Evolutionary conservation across 2,797 vertebrate species (phyloP).

Genomic region (Mycteria americana): DNA sequence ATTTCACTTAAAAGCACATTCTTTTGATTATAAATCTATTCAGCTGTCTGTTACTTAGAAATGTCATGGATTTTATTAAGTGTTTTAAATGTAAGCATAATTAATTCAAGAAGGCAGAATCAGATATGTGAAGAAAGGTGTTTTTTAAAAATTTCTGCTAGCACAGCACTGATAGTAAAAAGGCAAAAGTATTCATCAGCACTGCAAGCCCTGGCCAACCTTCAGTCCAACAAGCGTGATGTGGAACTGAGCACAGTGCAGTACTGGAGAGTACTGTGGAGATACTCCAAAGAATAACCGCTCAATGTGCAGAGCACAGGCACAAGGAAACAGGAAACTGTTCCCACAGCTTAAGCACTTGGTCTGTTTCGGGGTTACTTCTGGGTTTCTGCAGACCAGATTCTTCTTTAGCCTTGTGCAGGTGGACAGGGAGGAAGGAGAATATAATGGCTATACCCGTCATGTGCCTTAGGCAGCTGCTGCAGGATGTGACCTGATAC

Average conservation of each 20-base stretch:
- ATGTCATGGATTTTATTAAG: not conserved
- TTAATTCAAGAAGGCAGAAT: not conserved
- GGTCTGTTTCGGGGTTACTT: not conserved
- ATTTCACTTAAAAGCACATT: conserved; percentile 30
- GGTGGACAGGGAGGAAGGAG: not conserved
- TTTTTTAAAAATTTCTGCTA: not conserved
- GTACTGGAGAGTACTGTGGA: not conserved
- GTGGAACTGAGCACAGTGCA: not conserved
- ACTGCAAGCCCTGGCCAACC: not conserved
- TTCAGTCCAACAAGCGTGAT: accelerated
- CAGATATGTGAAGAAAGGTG: not conserved
- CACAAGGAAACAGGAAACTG: not conserved
- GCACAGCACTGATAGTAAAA: not conserved
- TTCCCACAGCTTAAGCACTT: not conserved
- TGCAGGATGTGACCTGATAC: not conserved
- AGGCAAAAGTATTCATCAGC: not conserved
- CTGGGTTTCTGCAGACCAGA: not conserved
- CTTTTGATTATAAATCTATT: conserved; percentile 21
- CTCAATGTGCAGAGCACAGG: not conserved
- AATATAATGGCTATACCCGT: not conserved
- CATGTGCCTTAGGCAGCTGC: not conserved
- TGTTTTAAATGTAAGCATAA: not conserved
- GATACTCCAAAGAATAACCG: not conserved
- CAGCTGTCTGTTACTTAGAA: not conserved
- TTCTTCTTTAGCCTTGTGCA: not conserved